These are phyloP conservation scores for Aphaenogaster rudis DNA, from an alignment of 1,140 invertebrate genomes.

Conservation along the genomic window DNA sequence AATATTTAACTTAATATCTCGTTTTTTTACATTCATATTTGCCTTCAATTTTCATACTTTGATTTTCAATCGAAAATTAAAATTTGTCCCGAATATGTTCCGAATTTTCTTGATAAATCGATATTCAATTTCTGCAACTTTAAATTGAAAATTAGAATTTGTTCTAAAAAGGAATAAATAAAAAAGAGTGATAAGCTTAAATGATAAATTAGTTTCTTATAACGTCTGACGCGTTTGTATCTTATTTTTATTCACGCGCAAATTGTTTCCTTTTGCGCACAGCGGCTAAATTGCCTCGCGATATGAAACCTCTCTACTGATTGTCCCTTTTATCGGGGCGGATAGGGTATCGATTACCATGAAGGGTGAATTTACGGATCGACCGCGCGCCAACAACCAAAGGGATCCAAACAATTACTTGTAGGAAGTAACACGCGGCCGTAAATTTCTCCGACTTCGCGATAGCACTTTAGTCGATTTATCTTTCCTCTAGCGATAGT, in stretches of 20 bases:
- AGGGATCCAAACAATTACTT: constrained; percentile 74
- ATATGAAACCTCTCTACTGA: constrained; percentile 54
- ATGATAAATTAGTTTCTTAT: constrained; percentile 22
- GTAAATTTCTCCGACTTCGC: constrained; percentile 46
- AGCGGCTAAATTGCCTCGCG: constrained; percentile 21
- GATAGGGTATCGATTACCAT: constrained; percentile 69
- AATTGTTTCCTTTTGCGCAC: constrained; percentile 23
- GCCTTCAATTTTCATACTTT: not conserved
- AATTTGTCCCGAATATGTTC: not conserved
- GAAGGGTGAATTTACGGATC: constrained; percentile 68
- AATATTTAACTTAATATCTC: not conserved
- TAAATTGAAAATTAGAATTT: not conserved
- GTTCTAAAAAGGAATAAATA: not conserved
- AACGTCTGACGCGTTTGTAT: not conserved
- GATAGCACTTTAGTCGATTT: constrained; percentile 59
- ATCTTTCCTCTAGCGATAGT: constrained; percentile 48
- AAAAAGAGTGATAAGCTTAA: not conserved
- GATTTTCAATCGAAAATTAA: not conserved
- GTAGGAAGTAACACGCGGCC: constrained; percentile 57
- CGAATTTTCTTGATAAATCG: not conserved
- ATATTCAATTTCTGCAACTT: not conserved
- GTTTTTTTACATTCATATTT: not conserved
- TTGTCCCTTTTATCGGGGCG: constrained; percentile 69
- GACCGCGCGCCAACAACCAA: constrained; percentile 29
- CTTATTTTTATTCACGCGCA: constrained; percentile 14